Evolutionary conservation across 30 jellyfish, hydroid and myxozoan species (phyloP).

Genomic region (Aurelia aurita complex sp. Pacific): DNA sequence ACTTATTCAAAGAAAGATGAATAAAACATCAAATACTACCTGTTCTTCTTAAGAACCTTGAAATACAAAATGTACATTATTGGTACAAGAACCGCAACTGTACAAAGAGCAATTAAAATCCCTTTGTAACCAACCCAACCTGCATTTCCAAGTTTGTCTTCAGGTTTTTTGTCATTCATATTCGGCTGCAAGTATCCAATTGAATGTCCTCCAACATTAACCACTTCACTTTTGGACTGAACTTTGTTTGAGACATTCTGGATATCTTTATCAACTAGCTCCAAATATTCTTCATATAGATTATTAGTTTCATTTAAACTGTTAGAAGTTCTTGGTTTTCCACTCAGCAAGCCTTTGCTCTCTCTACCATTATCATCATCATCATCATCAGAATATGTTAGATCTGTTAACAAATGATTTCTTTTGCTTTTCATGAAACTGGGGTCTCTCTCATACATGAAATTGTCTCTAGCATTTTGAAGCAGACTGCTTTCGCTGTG

Average conservation of each 20-base stretch:
- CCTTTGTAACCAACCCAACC: conserved; percentile 61
- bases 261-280: conserved; percentile 53
- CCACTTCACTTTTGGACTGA: conserved; percentile 41
- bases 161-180: not conserved
- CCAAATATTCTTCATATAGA: conserved; percentile 54
- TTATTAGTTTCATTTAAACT: conserved; percentile 15
- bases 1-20: not conserved
- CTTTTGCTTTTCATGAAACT: not conserved
- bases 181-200: conserved; percentile 50
- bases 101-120: conserved; percentile 47
- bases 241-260: conserved; percentile 35
- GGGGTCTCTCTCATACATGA: conserved; percentile 1
- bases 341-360: conserved; percentile 11
- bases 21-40: conserved; percentile 15
- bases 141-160: conserved; percentile 52
- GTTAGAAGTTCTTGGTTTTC: not conserved
- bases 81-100: conserved; percentile 59
- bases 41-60: conserved; percentile 5
- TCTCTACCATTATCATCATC: not conserved
- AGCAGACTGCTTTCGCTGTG: conserved; percentile 47
- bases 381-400: conserved; percentile 39
- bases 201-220: conserved; percentile 37
- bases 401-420: conserved; percentile 4
- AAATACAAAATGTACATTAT: conserved; percentile 49
- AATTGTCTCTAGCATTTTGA: conserved; percentile 4